These are phyloP conservation scores for Synodontis membranacea DNA, from an alignment of 2,113 vertebrate genomes.

Conservation along the genomic window DNA sequence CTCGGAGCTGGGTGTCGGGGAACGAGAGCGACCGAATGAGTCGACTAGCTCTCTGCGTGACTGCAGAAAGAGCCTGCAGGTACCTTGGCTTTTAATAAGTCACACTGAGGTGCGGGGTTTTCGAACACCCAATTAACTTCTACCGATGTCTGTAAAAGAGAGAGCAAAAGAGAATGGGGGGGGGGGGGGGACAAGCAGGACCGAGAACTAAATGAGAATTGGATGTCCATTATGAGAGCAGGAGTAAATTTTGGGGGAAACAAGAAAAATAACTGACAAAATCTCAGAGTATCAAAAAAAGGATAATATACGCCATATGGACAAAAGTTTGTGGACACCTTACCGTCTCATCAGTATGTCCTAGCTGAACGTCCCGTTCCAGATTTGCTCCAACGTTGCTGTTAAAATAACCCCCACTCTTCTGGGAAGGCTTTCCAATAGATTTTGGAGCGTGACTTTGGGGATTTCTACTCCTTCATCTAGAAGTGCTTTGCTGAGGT, in stretches of 20 bases:
- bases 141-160: neutral
- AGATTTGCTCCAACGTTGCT: too few relatives aligned
- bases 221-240: neutral
- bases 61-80: constrained; percentile 28
- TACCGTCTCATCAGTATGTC: too few relatives aligned
- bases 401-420: too few relatives aligned
- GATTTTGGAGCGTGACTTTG: too few relatives aligned
- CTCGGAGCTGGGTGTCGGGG: neutral
- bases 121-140: neutral
- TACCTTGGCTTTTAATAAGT: constrained; percentile 27
- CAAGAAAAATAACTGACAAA: neutral
- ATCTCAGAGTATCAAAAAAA: neutral
- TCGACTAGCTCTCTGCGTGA: constrained; percentile 23
- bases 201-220: neutral
- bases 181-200: neutral
- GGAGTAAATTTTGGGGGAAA: neutral
- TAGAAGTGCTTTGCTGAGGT: too few relatives aligned
- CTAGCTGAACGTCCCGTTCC: too few relatives aligned
- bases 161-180: neutral
- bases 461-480: too few relatives aligned
- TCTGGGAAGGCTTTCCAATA: too few relatives aligned
- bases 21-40: neutral
- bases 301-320: too few relatives aligned
- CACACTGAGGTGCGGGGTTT: constrained; percentile 6
- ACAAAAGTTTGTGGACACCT: too few relatives aligned